Evolutionary conservation across 2,888 invertebrate genomes (phyloP).

Genomic region (Drosophila eohydei): DNA sequence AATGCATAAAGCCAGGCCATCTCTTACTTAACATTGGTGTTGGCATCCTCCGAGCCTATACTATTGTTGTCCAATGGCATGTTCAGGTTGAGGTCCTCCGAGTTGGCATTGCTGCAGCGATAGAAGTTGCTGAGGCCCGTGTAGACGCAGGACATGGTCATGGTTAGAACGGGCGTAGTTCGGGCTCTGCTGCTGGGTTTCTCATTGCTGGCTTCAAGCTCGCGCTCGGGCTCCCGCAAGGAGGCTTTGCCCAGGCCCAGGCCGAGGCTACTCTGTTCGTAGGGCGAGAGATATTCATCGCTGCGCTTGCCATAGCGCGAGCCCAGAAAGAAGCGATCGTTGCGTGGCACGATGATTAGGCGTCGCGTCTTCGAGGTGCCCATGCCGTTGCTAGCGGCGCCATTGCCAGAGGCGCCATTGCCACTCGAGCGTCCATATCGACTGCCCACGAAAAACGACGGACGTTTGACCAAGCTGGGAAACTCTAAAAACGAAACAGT

Average conservation of each 20-base stretch:
- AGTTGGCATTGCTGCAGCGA: conserved; percentile 85
- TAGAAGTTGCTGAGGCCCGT: conserved; percentile 86
- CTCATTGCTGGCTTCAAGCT: conserved; percentile 5
- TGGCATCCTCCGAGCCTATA: conserved; percentile 35
- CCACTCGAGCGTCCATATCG: conserved; percentile 84
- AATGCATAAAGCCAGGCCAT: conserved; percentile 26
- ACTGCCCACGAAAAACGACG: conserved; percentile 85
- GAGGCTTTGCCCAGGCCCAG: conserved; percentile 34
- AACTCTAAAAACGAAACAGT: conserved; percentile 39
- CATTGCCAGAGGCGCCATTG: conserved; percentile 32
- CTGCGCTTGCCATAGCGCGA: conserved; percentile 84
- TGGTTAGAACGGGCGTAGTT: conserved; percentile 9
- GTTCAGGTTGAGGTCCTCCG: conserved; percentile 80
- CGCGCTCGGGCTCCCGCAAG: conserved; percentile 32
- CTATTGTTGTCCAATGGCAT: conserved; percentile 59
- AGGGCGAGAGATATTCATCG: conserved; percentile 67
- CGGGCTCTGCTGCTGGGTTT: conserved; percentile 22
- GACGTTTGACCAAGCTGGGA: conserved; percentile 78
- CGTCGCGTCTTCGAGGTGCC: conserved; percentile 80
- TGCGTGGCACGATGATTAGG: conserved; percentile 84
- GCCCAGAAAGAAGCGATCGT: conserved; percentile 84
- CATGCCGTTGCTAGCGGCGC: conserved; percentile 43
- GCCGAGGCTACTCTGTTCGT: conserved; percentile 64
- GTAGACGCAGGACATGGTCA: conserved; percentile 85
- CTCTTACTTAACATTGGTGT: conserved; percentile 36